phyloP scores from a whole-genome alignment of 2,888 invertebrate species.

The Sclerodermus sp. region DNA sequence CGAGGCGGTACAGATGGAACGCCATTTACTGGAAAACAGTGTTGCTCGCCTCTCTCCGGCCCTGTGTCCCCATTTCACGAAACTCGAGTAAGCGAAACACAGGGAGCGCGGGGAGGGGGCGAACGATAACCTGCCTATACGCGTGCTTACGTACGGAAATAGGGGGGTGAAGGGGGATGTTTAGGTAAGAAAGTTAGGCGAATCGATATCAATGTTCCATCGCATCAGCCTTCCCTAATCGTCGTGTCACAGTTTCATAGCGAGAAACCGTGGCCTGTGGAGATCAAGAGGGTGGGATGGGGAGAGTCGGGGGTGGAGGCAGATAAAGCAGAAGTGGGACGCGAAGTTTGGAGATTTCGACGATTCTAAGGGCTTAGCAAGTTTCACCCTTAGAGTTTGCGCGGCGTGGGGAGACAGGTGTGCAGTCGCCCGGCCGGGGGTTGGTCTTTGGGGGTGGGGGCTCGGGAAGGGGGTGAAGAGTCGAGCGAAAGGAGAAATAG shows the following conservation, averaged over 20 bases:
- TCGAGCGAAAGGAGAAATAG: neutral
- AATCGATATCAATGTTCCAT: no score
- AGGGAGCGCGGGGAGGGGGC: no score
- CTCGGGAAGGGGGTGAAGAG: neutral
- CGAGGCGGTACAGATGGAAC: no score
- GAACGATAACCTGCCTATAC: no score
- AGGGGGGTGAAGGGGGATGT: no score
- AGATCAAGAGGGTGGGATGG: neutral
- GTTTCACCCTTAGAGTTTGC: constrained; percentile 12
- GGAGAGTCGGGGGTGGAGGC: neutral
- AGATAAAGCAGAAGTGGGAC: constrained; percentile 14
- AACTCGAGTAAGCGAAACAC: no score
- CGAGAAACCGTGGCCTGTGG: neutral
- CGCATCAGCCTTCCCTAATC: no score
- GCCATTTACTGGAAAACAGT: no score
- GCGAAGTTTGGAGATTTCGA: constrained; percentile 19
- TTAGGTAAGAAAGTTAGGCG: no score
- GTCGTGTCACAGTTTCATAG: neutral
- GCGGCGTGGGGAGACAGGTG: constrained; percentile 3
- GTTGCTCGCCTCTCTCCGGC: no score
- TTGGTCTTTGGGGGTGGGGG: neutral
- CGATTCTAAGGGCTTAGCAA: constrained; percentile 18
- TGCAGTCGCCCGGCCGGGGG: neutral
- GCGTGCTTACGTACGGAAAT: no score
- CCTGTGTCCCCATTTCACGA: no score